Conservation (phyloP, 2,113 vertebrate genomes). For the Ptyas mucosa region DNA sequence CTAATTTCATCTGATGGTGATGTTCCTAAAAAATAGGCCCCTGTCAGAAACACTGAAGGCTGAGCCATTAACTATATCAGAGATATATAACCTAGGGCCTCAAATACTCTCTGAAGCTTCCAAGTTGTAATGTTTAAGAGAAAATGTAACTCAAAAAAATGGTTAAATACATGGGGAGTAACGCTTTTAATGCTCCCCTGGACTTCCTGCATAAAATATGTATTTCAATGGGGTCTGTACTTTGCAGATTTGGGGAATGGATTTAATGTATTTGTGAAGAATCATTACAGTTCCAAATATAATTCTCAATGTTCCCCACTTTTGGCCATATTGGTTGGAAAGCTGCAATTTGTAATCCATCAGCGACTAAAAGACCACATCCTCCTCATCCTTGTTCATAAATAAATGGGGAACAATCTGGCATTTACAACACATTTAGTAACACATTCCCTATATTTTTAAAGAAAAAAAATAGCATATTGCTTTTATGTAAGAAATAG, state of each 20-base stretch:
- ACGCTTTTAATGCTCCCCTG: not conserved
- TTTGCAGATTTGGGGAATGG: not conserved
- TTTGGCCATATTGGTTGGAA: not conserved
- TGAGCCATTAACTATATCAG: not conserved
- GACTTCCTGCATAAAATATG: not conserved
- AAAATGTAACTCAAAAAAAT: not conserved
- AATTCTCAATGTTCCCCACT: not conserved
- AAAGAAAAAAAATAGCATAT: not conserved
- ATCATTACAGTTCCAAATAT: not conserved
- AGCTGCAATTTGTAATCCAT: not conserved
- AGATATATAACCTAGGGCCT: not conserved
- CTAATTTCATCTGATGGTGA: not conserved
- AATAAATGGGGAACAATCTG: not conserved
- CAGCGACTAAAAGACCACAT: not conserved
- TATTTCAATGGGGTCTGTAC: not conserved
- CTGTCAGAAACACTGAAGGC: not conserved
- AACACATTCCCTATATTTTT: not conserved
- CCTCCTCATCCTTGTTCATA: not conserved
- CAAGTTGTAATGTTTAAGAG: not conserved
- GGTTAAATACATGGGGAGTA: not conserved
- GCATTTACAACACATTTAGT: not conserved
- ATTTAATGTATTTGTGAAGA: not conserved
- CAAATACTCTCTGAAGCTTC: not conserved
- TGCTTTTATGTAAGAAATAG: not conserved
- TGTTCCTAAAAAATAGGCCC: not conserved